Conservation (phyloP, 1,140 invertebrate genomes). For the Drosophila nigromelanica region DNA sequence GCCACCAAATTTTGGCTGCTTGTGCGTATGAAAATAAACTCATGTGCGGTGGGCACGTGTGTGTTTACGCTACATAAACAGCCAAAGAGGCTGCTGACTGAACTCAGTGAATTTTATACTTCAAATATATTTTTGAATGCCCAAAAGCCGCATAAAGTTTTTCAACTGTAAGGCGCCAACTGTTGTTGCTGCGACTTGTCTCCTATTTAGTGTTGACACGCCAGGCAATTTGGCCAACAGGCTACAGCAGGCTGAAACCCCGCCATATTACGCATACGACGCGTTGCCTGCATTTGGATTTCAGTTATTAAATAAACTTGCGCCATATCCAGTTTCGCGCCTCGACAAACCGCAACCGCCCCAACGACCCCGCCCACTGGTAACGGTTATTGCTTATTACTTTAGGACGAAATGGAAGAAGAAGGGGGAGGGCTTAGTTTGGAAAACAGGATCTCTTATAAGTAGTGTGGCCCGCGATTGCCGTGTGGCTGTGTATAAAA, state of each 20-base stretch:
- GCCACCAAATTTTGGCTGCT: conserved; percentile 12
- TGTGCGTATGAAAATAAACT: conserved; percentile 38
- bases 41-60: conserved; percentile 20
- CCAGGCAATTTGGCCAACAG: conserved; percentile 76
- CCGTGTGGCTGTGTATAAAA: conserved; percentile 51
- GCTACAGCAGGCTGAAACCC: conserved; percentile 55
- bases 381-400: conserved; percentile 76
- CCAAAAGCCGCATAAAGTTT: conserved; percentile 67
- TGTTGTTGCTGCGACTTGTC: conserved; percentile 56
- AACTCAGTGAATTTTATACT: conserved; percentile 68
- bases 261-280: conserved; percentile 64
- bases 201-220: conserved; percentile 83
- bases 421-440: conserved; percentile 13
- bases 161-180: conserved; percentile 23
- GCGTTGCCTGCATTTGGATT: conserved; percentile 38
- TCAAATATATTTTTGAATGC: conserved; percentile 68
- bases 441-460: conserved; percentile 22
- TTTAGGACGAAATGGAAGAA: not conserved
- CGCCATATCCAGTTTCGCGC: conserved; percentile 77
- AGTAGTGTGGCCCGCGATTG: conserved; percentile 57
- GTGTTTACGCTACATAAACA: conserved; percentile 49
- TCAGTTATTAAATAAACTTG: conserved; percentile 78
- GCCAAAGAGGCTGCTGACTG: conserved; percentile 64
- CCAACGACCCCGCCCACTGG: not conserved
- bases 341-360: conserved; percentile 50